A percentile compares a stretch with the other conserved stretches of the same genome.
Evolutionary conservation across 2,888 invertebrate genomes (phyloP).

Genomic region (Argyresthia albistria): DNA sequence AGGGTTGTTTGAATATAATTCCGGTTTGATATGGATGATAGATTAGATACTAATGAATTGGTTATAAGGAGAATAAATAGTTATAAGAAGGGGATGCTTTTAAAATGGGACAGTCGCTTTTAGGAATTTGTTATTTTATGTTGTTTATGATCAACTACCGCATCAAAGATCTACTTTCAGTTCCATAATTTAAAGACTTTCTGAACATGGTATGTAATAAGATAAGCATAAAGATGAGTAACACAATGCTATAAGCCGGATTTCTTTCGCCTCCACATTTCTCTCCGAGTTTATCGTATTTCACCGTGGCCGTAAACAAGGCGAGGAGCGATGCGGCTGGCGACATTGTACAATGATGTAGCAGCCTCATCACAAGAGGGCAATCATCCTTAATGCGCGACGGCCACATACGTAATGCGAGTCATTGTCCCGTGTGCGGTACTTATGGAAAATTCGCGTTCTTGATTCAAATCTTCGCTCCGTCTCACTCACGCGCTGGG

Average conservation of each 20-base stretch:
- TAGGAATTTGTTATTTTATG: too few relatives aligned
- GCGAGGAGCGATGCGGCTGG: constrained; percentile 49
- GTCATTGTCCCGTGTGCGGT: constrained; percentile 71
- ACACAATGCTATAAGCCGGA: constrained; percentile 55
- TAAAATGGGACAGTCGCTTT: too few relatives aligned
- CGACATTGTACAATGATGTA: constrained; percentile 69
- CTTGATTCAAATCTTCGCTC: constrained; percentile 71
- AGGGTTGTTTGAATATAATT: too few relatives aligned
- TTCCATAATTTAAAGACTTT: constrained; percentile 38
- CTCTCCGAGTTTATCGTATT: constrained; percentile 62
- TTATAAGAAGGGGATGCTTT: too few relatives aligned
- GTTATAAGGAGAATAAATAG: too few relatives aligned
- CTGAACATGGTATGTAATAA: constrained; percentile 49
- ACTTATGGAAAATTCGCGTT: constrained; percentile 73
- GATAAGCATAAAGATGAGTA: constrained; percentile 62
- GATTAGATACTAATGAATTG: too few relatives aligned
- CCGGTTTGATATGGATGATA: too few relatives aligned
- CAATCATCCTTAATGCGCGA: constrained; percentile 71
- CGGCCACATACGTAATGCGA: constrained; percentile 71
- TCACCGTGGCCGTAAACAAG: constrained; percentile 60
- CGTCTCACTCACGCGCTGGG: constrained; percentile 69
- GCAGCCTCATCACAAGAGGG: constrained; percentile 69
- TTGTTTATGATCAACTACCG: background rate
- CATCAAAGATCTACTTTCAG: constrained; percentile 16
- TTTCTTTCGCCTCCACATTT: constrained; percentile 65